phyloP scores from a whole-genome alignment of 2,888 invertebrate genomes.

The Drosophila anomalipes region DNA sequence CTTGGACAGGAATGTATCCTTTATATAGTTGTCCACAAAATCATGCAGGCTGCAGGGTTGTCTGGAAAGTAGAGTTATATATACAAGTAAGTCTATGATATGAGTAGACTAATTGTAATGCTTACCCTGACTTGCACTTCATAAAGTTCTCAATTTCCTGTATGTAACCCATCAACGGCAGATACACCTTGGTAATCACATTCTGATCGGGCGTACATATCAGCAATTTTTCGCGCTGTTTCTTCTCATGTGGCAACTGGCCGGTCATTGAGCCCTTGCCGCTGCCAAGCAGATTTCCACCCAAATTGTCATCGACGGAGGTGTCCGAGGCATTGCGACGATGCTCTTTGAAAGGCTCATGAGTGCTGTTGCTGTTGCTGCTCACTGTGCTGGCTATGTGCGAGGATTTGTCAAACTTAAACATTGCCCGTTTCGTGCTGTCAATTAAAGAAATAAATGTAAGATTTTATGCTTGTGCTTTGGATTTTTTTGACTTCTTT shows the following conservation, averaged over 20 bases:
- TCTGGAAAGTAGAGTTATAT: slow-evolving; percentile 73
- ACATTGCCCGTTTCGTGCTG: slow-evolving; percentile 87
- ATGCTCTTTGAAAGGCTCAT: slow-evolving; percentile 81
- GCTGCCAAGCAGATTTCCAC: slow-evolving; percentile 62
- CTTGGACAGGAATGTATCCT: slow-evolving; percentile 93
- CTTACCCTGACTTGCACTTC: slow-evolving; percentile 87
- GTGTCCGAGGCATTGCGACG: slow-evolving; percentile 84
- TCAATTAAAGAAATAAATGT: slow-evolving; percentile 30
- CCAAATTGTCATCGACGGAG: slow-evolving; percentile 83
- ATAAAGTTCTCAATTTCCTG: slow-evolving; percentile 92
- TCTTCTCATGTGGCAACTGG: slow-evolving; percentile 72
- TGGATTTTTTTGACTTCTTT: neutral
- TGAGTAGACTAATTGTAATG: neutral
- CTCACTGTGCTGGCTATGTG: slow-evolving; percentile 64
- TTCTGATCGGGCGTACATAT: slow-evolving; percentile 92
- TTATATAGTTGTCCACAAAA: slow-evolving; percentile 94
- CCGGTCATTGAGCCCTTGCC: slow-evolving; percentile 69
- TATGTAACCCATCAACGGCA: slow-evolving; percentile 93
- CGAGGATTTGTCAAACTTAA: slow-evolving; percentile 89
- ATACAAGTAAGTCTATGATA: neutral
- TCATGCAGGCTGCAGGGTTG: slow-evolving; percentile 91
- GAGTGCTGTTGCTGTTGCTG: slow-evolving; percentile 25
- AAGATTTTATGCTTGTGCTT: too few relatives aligned
- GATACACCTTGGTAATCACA: slow-evolving; percentile 92
- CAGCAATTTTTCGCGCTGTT: slow-evolving; percentile 87